Evolutionary conservation across 2,797 vertebrate genomes (phyloP), one percentile per base, ranked within the genome.

Genomic region (Ctenosaura bakeri): DNA sequence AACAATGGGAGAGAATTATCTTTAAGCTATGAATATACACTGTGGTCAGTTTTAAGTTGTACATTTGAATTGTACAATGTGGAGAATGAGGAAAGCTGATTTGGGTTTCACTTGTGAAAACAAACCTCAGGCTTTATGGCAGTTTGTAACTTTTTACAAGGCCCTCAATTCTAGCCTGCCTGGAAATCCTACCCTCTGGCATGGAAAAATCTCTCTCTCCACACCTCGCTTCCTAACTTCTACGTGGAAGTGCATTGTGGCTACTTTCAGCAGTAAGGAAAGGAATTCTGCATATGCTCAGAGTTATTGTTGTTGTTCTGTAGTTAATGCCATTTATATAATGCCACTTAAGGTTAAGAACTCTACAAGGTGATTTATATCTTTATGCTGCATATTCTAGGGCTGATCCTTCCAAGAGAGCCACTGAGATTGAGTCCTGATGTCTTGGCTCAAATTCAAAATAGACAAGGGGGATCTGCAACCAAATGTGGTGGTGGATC

Each of bases 61-160:
- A 62, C 46, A 32, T 90, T 83, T 35, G 78, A 83, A 38, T 82
- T 35, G 42, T 52, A 38, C 85, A 82, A 14, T 50, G 79, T 1
- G 7, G 8, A n/a, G 56, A 62, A 79, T 73, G 14, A 13, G 12
- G n/a, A 35, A 90, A 50, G 69, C 66, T 62, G 78, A 86, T 82
- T 50, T 82, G 71, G 86, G 78, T 69, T 74, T 62, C 84, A 74
- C 89, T 82, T 86, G 69, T 88, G 78, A 86, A 90, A 90, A 90
- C 85, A 64, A 90, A 82, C 79, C 38, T 86, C 29, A 46, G 22
- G 69, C 22, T 82, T 90, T 86, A 80, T 76, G 62, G 69, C 78
- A 86, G 76, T 82, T 26, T 64, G 54, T 38, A 76, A 32, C 66
- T 82, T 74, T 90, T 90, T 90, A 86, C 79, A 90, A 80, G 66